Conservation (phyloP, 2,797 vertebrate species). For the Clarias fuscus region DNA sequence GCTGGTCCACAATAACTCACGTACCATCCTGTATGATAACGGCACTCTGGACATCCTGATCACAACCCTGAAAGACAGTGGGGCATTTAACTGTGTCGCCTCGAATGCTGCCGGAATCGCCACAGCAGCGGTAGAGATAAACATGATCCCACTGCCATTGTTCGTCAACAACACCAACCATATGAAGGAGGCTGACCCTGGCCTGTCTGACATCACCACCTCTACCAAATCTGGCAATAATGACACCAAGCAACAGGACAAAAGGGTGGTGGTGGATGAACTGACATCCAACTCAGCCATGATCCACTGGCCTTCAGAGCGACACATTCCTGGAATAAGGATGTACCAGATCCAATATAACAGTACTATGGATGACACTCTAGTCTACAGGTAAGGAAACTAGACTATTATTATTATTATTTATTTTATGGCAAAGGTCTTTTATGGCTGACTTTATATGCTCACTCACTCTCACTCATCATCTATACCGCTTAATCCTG, state of each 20-base stretch:
- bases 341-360: slow-evolving; percentile 99
- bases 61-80: slow-evolving; percentile 90
- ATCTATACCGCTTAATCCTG: too few species aligned
- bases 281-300: slow-evolving; percentile 86
- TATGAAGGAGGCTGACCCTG: slow-evolving; percentile 82
- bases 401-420: not conserved
- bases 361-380: slow-evolving; percentile 88
- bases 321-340: slow-evolving; percentile 88
- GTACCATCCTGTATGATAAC: slow-evolving; percentile 82
- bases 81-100: slow-evolving; percentile 90
- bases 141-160: slow-evolving; percentile 86
- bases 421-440: not conserved
- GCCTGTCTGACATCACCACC: slow-evolving; percentile 90
- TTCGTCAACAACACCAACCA: slow-evolving; percentile 84
- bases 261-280: slow-evolving; percentile 82
- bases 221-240: slow-evolving; percentile 85
- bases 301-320: slow-evolving; percentile 90
- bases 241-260: slow-evolving; percentile 81
- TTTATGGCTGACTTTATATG: not conserved
- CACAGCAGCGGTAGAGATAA: slow-evolving; percentile 84
- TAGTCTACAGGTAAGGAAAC: slow-evolving; percentile 88
- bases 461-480: too few species aligned
- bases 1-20: slow-evolving; percentile 87
- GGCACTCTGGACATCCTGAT: slow-evolving; percentile 91
- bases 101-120: slow-evolving; percentile 93